These are phyloP conservation scores for Leucania comma DNA, from an alignment of 2,888 invertebrate species.

Conservation along the genomic window DNA sequence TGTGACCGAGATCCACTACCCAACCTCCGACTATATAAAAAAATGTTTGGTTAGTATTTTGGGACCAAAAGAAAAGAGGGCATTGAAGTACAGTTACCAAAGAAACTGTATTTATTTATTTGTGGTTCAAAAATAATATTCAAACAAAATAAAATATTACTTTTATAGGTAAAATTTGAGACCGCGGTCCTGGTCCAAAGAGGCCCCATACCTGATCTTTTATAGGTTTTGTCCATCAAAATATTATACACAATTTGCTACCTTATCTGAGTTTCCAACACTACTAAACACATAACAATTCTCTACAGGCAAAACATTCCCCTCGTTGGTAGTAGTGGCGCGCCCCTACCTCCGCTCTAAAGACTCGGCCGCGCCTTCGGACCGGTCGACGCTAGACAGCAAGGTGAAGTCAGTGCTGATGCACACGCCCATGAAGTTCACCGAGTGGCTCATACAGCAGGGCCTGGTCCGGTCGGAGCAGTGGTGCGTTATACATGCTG, in stretches of 20 bases:
- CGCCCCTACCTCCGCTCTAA: slow-evolving; percentile 94
- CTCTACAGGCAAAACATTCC: slow-evolving; percentile 94
- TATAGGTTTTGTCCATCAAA: background rate
- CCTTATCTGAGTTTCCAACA: background rate
- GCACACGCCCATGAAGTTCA: slow-evolving; percentile 95
- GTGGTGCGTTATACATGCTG: slow-evolving; percentile 93
- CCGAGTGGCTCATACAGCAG: slow-evolving; percentile 97
- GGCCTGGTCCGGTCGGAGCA: slow-evolving; percentile 95
- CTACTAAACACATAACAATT: background rate
- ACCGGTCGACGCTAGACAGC: slow-evolving; percentile 92
- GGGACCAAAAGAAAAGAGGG: too few species aligned
- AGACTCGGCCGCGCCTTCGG: slow-evolving; percentile 90
- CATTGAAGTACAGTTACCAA: too few species aligned
- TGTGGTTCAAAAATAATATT: too few species aligned
- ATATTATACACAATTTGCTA: background rate
- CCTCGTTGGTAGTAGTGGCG: slow-evolving; percentile 96
- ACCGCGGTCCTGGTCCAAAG: too few species aligned
- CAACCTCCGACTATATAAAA: too few species aligned
- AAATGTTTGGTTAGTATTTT: too few species aligned
- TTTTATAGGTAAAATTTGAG: too few species aligned
- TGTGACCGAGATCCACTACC: too few species aligned
- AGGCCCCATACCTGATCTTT: too few species aligned
- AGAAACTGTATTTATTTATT: too few species aligned
- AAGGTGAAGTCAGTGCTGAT: slow-evolving; percentile 96
- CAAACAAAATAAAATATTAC: too few species aligned